These are phyloP conservation scores for Gymnocheta viridis DNA, from an alignment of 2,888 invertebrate species.

Conservation along the genomic window DNA sequence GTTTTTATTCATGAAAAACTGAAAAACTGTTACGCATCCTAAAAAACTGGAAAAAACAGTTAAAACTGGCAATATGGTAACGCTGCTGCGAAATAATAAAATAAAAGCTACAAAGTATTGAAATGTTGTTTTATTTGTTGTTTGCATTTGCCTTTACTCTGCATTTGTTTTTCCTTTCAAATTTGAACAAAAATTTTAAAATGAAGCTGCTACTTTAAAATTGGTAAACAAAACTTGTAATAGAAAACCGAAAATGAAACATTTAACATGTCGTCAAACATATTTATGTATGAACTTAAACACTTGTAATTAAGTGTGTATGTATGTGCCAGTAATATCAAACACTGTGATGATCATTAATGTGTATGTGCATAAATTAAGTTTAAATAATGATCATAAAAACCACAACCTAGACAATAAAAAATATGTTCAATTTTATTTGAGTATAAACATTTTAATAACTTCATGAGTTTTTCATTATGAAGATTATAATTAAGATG, in stretches of 20 bases:
- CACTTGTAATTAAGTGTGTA: not conserved
- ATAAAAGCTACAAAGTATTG: not conserved
- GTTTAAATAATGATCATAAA: conserved; percentile 22
- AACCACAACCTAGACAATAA: conserved; percentile 31
- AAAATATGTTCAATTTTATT: not conserved
- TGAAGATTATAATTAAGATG: not conserved
- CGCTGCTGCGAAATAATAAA: conserved; percentile 13
- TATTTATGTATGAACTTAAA: not conserved
- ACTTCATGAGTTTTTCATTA: not conserved
- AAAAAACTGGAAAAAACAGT: too few species aligned
- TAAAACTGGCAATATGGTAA: too few species aligned
- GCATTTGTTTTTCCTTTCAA: conserved; percentile 46
- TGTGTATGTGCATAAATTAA: not conserved
- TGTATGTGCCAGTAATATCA: not conserved
- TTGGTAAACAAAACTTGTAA: not conserved
- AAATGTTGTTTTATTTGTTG: not conserved
- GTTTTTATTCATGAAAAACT: too few species aligned
- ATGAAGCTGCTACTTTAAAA: not conserved
- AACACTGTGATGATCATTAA: conserved; percentile 15
- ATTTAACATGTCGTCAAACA: conserved; percentile 7
- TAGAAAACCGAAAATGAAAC: conserved; percentile 10
- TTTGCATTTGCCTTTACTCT: not conserved
- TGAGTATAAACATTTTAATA: not conserved
- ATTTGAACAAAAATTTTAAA: not conserved
- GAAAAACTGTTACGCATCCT: too few species aligned